Base-by-base conservation (phyloP, 1,140 invertebrate species). In the Heliconius nattereri region DNA sequence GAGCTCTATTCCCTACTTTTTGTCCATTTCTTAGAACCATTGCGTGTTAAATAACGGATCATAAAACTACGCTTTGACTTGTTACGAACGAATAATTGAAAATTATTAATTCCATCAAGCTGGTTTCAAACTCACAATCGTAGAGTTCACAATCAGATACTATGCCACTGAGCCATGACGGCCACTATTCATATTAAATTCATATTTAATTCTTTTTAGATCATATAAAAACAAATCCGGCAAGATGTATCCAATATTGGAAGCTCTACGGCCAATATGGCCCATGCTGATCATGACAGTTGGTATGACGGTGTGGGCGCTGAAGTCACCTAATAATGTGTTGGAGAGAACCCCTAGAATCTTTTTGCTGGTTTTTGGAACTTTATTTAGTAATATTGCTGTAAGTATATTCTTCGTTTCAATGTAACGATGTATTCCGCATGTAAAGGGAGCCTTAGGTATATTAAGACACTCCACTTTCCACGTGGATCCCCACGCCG, bases 311-410 rank as follows among this genome's bases (percentile, higher is more conserved):
- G 81, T 96, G 0, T 99, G 98, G 98, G 96, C 97, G 9, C 83
- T 95, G 2, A 92, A 95, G 71, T 98, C 98, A 9, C 97, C 97
- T 2, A 96, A 94, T 83, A 94, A 97, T 87, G 96, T 99, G 76
- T 90, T 99, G 54, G 96, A 98, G 77, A 94, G 91, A 54, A 97
- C 99, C 92, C 97, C 98, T 95, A 86, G 86, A 52, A 79, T 85
- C 0, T 90, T 98, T 85, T 97, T 97, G 87, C 96, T 98, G 89
- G 95, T 97, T 66, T 97, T 97, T 86, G 98, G 98, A 85, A 98
- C 98, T 26, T 96, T 98, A 71, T 99, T 99, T 91, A 98, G 98
- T 71, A 98, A 99, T 94, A 98, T 99, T 86, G 97, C 98, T 90
- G 98, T 98, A 95, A 97, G 97, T 97, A 76, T 16, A 6, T 5